phyloP scores from a whole-genome alignment of 2,888 invertebrate genomes.

The Platycheirus rosarum region DNA sequence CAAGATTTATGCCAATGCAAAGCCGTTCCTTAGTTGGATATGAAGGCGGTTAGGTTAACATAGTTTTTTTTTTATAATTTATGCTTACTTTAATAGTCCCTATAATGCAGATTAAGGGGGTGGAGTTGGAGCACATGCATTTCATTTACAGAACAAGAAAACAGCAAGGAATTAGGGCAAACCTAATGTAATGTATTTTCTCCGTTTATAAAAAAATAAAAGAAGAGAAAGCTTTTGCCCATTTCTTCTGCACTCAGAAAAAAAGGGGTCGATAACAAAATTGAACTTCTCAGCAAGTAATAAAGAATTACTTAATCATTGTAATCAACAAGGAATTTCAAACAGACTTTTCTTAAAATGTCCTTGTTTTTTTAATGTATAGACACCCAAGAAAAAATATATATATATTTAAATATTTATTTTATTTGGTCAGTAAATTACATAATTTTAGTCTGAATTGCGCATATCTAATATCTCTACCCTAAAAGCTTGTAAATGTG shows the following conservation, averaged over 20 bases:
- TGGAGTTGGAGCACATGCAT: neutral
- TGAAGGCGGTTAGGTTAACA: too few relatives aligned
- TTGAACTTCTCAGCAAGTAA: neutral
- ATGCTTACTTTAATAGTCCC: neutral
- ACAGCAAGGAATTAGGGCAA: constrained; percentile 48
- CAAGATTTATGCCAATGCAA: constrained; percentile 34
- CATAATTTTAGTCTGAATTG: constrained; percentile 54
- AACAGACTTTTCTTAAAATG: neutral
- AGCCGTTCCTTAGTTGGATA: neutral
- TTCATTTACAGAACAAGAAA: too few relatives aligned
- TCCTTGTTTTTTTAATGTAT: neutral
- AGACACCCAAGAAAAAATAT: neutral
- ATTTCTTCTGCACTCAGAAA: neutral
- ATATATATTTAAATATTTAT: neutral
- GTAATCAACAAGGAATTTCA: neutral
- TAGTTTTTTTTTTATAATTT: too few relatives aligned
- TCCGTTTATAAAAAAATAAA: too few relatives aligned
- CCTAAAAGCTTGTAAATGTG: constrained; percentile 43
- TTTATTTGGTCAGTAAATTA: constrained; percentile 27
- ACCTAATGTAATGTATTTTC: constrained; percentile 17
- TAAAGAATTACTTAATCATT: neutral
- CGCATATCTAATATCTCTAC: constrained; percentile 44
- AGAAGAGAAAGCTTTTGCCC: constrained; percentile 40
- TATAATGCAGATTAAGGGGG: neutral
- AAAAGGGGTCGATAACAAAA: constrained; percentile 25